Base-by-base conservation (phyloP, 2,113 vertebrate species). In the Seriola rivoliana region DNA sequence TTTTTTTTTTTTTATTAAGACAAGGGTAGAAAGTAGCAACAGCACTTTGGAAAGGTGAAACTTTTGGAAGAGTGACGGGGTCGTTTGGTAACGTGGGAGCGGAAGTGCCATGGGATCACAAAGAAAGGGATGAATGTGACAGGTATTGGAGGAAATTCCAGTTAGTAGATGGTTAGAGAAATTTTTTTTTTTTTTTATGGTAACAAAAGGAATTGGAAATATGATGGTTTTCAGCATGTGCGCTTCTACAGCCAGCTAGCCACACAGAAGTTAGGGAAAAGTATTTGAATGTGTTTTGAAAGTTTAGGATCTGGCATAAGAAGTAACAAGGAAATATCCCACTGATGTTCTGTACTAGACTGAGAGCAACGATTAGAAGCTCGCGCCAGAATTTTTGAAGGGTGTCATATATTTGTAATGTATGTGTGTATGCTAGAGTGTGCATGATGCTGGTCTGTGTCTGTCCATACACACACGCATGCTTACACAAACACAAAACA, bases 81-180 rank as follows among this genome's bases (percentile, higher is more conserved):
- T 78, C 23, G 46, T 84, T 64, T 48, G 46, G 67, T 77, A 94
- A 93, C 78, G 93, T 95, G 94, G 68, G 69, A 87, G 94, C 90
- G 86, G 76, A 86, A 46, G 87, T 90, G 85, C 87, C 88, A 91
- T 88, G 75, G 95, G 93, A 94, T 96, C 94, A 92, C 94, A 95
- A 94, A 95, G 95, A 95, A 96, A 95, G 92, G 94, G 93, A 96
- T 94, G 96, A 95, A 96, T 95, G 95, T 96, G 95, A 96, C 94
- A 94, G 91, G 92, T 93, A 91, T 93, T 91, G 90, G 94, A 94
- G 92, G 86, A 94, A 96, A 42, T 82, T 81, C 71, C 83, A 76
- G 62, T 73, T 64, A 55, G 66, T 44, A 44, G 71, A 69, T 62
- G 63, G 40, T 69, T 48, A 71, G 44, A 75, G 75, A n/a, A n/a